A percentile compares a stretch with the other conserved stretches of the same genome.
phyloP scores from a whole-genome alignment of 1,140 invertebrate species.

The Acarapis woodi region DNA sequence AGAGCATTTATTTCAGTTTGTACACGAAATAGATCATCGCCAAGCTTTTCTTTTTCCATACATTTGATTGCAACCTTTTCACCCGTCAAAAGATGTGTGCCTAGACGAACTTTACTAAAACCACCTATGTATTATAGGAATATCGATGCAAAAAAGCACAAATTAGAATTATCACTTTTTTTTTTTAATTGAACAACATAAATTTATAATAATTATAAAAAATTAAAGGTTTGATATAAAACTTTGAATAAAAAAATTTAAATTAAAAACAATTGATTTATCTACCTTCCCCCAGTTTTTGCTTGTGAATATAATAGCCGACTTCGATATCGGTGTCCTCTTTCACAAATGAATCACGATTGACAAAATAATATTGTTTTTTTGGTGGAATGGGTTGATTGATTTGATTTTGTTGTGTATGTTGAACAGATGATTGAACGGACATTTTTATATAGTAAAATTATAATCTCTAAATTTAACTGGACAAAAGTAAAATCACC shows the following conservation, averaged over 20 bases:
- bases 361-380: no score
- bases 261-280: neutral
- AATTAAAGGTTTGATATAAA: neutral
- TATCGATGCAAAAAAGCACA: neutral
- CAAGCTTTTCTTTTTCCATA: conserved; percentile 40
- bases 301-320: conserved; percentile 9
- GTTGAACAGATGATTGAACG: no score
- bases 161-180: neutral
- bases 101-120: conserved; percentile 51
- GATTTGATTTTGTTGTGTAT: no score
- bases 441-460: no score
- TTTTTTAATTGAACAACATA: conserved; percentile 1
- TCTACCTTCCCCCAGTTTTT: conserved; percentile 9
- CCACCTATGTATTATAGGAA: conserved; percentile 22
- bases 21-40: conserved; percentile 45
- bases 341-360: neutral
- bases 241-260: neutral
- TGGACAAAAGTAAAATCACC: no score
- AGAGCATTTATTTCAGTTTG: conserved; percentile 47
- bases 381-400: no score
- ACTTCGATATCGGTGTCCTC: conserved; percentile 9
- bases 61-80: conserved; percentile 63
- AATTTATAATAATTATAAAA: neutral
- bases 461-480: no score
- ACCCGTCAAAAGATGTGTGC: conserved; percentile 38